These are phyloP conservation scores for Trialeurodes vaporariorum DNA, from an alignment of 1,140 invertebrate species.

Conservation along the genomic window DNA sequence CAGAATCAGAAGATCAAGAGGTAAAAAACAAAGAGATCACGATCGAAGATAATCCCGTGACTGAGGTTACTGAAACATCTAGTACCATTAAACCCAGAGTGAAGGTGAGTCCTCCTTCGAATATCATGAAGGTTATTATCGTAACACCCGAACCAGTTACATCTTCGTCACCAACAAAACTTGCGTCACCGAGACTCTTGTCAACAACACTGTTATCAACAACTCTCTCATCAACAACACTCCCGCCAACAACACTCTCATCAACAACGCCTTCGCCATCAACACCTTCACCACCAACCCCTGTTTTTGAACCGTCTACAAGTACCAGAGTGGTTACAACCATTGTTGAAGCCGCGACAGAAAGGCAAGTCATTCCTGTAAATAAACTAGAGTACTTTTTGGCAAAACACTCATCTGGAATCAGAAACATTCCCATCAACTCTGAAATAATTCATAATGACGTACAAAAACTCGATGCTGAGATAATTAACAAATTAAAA, in stretches of 20 bases:
- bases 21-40: slow-evolving; percentile 19
- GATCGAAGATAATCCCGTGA: slow-evolving; percentile 22
- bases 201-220: not conserved
- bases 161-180: slow-evolving; percentile 5
- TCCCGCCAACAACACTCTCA: not conserved
- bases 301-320: slow-evolving; percentile 17
- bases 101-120: slow-evolving; percentile 22
- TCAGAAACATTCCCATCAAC: not conserved
- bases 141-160: slow-evolving; percentile 14
- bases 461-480: not conserved
- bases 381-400: slow-evolving; percentile 23
- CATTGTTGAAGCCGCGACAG: slow-evolving; percentile 27
- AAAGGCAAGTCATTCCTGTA: slow-evolving; percentile 23
- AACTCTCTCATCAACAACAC: not conserved
- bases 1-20: slow-evolving; percentile 16
- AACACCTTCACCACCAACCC: not conserved
- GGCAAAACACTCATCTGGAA: slow-evolving; percentile 13
- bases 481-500: slow-evolving; percentile 9
- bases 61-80: slow-evolving; percentile 8
- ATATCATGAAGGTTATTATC: slow-evolving; percentile 9
- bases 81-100: slow-evolving; percentile 19
- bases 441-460: not conserved
- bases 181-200: slow-evolving; percentile 3
- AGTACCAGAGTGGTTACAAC: slow-evolving; percentile 26
- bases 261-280: not conserved